phyloP scores from a whole-genome alignment of 2,888 invertebrate species.

The Acrocera orbiculus region DNA sequence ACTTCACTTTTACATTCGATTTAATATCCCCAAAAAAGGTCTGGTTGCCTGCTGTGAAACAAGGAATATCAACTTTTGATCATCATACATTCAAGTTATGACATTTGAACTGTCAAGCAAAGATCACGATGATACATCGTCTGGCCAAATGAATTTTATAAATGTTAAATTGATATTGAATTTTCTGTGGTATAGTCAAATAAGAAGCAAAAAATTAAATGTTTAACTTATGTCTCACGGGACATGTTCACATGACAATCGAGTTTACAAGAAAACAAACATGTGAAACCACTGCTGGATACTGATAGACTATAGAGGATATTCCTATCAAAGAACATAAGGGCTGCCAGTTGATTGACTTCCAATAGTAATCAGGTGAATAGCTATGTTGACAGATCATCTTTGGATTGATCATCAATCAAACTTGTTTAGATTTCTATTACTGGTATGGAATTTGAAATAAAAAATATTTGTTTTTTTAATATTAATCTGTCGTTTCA shows the following conservation, averaged over 20 bases:
- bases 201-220: no score
- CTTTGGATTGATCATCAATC: slow-evolving; percentile 8
- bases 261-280: slow-evolving; percentile 8
- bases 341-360: slow-evolving; percentile 6
- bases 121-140: slow-evolving; percentile 17
- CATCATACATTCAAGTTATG: no score
- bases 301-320: background rate
- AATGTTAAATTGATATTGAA: background rate
- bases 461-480: no score
- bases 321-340: background rate
- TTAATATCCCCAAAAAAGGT: no score
- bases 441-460: slow-evolving; percentile 1
- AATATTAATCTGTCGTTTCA: no score
- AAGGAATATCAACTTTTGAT: no score
- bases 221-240: slow-evolving; percentile 3
- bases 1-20: no score
- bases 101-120: slow-evolving; percentile 16
- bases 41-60: no score
- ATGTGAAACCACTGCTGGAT: background rate
- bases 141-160: background rate
- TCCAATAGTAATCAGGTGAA: slow-evolving; percentile 9
- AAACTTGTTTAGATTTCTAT: background rate
- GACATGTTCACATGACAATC: slow-evolving; percentile 5
- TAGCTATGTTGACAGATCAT: slow-evolving; percentile 8
- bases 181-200: no score